These are phyloP conservation scores for Synanceia verrucosa DNA, from an alignment of 2,797 vertebrate species.

Conservation along the genomic window DNA sequence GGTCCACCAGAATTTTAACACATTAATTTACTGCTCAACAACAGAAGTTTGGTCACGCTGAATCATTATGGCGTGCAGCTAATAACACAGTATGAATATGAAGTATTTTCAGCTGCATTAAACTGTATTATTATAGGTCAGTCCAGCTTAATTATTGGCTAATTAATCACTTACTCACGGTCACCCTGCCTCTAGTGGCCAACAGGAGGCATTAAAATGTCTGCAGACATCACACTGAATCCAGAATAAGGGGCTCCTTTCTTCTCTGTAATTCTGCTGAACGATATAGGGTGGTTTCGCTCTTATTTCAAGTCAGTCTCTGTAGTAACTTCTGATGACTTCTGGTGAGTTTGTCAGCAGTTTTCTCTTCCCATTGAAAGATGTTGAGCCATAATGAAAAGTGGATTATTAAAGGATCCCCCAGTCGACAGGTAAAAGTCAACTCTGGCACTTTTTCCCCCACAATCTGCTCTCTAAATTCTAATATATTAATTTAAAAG, in stretches of 20 bases:
- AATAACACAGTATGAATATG: no score
- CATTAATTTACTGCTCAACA: no score
- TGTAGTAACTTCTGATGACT: not conserved
- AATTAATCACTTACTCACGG: not conserved
- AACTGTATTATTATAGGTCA: no score
- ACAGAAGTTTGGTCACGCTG: no score
- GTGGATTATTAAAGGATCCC: not conserved
- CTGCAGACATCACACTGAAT: not conserved
- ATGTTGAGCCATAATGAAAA: not conserved
- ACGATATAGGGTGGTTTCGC: not conserved
- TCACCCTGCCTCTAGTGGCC: not conserved
- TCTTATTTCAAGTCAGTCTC: not conserved
- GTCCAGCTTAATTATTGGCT: rapidly evolving
- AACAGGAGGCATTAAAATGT: not conserved
- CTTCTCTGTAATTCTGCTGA: not conserved
- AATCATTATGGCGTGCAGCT: no score
- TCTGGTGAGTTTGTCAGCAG: not conserved
- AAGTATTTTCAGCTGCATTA: no score
- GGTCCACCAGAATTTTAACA: no score
- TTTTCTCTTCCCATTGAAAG: not conserved
- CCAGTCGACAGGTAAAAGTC: not conserved
- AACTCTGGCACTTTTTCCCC: not conserved
- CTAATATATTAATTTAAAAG: not conserved
- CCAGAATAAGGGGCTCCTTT: not conserved
- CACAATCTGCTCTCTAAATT: not conserved